Evolutionary conservation across 2,888 invertebrate genomes (phyloP).

Genomic region (Merodon equestris): DNA sequence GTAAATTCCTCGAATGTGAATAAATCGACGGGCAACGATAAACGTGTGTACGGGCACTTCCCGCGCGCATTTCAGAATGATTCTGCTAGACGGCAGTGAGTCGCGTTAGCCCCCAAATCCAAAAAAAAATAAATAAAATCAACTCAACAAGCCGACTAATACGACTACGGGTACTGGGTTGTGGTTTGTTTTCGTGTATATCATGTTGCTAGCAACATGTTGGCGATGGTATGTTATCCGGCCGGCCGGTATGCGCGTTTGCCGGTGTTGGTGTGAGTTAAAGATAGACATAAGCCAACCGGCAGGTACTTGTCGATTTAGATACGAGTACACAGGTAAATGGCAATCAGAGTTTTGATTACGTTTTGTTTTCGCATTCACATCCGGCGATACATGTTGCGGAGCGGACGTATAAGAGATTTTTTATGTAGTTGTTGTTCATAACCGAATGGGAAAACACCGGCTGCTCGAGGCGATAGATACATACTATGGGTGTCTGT

Average conservation of each 20-base stretch:
- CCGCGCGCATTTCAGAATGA: conserved; percentile 79
- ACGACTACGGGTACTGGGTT: neutral
- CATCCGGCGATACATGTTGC: conserved; percentile 47
- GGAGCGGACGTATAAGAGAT: conserved; percentile 24
- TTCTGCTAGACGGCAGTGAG: conserved; percentile 73
- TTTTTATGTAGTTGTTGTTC: neutral
- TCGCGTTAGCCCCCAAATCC: conserved; percentile 64
- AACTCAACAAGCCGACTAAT: too few species aligned
- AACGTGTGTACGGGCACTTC: conserved; percentile 73
- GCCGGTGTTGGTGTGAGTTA: conserved; percentile 35
- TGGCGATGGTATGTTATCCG: neutral
- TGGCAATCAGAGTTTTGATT: conserved; percentile 17
- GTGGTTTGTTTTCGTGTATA: neutral
- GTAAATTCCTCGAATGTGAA: neutral
- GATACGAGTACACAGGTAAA: conserved; percentile 75
- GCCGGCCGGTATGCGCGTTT: neutral
- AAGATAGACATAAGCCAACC: conserved; percentile 57
- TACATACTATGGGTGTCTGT: neutral
- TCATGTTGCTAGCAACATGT: conserved; percentile 67
- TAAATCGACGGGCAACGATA: conserved; percentile 22
- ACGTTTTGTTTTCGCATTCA: conserved; percentile 10
- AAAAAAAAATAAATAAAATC: neutral
- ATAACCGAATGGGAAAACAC: conserved; percentile 32
- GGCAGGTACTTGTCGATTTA: conserved; percentile 70
- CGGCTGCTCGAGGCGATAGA: conserved; percentile 25